Percentiles rank a stretch among this genome's conserved stretches.
Evolutionary conservation across 2,888 invertebrate species (phyloP).

Genomic region (Patella ulyssiponensis): DNA sequence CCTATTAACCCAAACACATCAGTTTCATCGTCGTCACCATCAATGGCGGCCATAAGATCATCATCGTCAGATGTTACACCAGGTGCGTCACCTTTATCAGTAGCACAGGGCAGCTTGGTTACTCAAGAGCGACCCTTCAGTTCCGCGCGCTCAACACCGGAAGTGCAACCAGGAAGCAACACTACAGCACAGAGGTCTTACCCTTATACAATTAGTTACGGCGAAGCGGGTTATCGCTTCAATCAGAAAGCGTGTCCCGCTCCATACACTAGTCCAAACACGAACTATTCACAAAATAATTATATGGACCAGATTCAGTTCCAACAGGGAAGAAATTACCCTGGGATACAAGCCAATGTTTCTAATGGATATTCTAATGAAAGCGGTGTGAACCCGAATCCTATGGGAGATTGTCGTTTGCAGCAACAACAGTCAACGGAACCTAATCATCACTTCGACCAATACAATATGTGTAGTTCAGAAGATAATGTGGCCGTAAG

Average conservation of each 20-base stretch:
- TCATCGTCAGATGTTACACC: constrained; percentile 9
- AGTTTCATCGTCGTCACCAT: neutral
- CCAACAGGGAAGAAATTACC: constrained; percentile 2
- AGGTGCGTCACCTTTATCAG: constrained; percentile 2
- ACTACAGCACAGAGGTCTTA: neutral
- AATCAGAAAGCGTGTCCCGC: neutral
- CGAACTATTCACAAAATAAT: constrained; percentile 5
- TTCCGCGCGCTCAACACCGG: neutral
- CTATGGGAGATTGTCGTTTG: constrained; percentile 8
- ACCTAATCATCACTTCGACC: constrained; percentile 7
- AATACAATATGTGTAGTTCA: constrained; percentile 9
- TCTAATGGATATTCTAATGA: constrained; percentile 13
- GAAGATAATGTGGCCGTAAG: constrained; percentile 9
- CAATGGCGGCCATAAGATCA: neutral
- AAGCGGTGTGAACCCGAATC: constrained; percentile 5
- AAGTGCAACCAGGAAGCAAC: neutral
- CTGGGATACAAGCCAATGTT: neutral
- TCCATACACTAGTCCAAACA: neutral
- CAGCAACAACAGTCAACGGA: constrained; percentile 6
- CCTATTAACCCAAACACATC: constrained; percentile 13
- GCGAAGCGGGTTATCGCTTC: neutral
- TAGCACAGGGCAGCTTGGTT: neutral
- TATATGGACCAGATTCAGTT: neutral
- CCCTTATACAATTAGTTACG: constrained; percentile 1
- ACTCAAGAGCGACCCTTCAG: neutral